Percentiles rank a stretch among this genome's conserved stretches.
phyloP scores from a whole-genome alignment of 2,888 invertebrate species.

The Atethmia centrago region DNA sequence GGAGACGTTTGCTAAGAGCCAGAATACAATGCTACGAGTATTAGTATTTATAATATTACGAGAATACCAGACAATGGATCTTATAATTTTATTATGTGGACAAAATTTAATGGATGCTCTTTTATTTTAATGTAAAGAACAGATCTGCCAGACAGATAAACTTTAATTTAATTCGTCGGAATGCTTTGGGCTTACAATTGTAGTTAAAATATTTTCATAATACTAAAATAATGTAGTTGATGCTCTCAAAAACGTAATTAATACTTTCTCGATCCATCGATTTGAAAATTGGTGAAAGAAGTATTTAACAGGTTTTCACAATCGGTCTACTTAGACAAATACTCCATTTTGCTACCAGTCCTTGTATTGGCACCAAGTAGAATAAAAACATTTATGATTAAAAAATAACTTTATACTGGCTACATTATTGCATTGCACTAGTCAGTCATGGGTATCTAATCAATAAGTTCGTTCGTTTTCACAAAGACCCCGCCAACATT shows the following conservation, averaged over 20 bases:
- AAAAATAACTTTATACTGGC: background rate
- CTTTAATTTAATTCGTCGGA: background rate
- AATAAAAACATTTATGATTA: background rate
- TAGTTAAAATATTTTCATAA: background rate
- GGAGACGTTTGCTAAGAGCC: slow-evolving; percentile 37
- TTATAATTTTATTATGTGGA: slow-evolving; percentile 44
- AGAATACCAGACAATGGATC: slow-evolving; percentile 50
- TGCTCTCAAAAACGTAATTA: background rate
- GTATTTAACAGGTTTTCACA: background rate
- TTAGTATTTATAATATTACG: slow-evolving; percentile 45
- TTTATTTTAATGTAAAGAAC: slow-evolving; percentile 15
- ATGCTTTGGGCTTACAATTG: background rate
- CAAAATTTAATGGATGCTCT: slow-evolving; percentile 24
- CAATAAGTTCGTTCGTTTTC: background rate
- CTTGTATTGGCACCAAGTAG: background rate
- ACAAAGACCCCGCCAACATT: background rate
- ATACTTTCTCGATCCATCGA: background rate
- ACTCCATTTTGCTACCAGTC: background rate
- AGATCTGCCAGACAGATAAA: slow-evolving; percentile 17
- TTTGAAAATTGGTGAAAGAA: background rate
- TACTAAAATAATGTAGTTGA: background rate
- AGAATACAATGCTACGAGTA: slow-evolving; percentile 45
- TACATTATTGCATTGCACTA: background rate
- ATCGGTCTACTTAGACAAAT: background rate
- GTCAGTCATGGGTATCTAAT: background rate